These are phyloP conservation scores for Cerastis leucographa DNA, from an alignment of 2,888 invertebrate species.

Conservation along the genomic window DNA sequence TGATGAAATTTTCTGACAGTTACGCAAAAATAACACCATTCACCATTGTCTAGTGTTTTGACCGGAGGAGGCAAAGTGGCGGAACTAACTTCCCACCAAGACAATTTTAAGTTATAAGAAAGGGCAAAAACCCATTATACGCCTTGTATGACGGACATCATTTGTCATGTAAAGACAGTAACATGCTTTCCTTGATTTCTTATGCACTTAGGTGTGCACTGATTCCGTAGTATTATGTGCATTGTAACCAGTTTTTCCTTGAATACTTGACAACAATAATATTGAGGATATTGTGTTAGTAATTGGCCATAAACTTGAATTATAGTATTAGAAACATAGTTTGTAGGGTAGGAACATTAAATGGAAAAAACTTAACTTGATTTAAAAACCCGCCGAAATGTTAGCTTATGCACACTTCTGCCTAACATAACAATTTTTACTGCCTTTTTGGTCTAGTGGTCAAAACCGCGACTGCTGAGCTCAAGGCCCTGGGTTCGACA, in stretches of 20 bases:
- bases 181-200: background rate
- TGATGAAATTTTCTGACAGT: background rate
- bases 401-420: background rate
- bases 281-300: slow-evolving; percentile 19
- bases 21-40: background rate
- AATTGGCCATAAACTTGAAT: background rate
- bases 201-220: background rate
- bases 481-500: no score
- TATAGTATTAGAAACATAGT: background rate
- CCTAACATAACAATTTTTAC: no score
- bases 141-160: background rate
- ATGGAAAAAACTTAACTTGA: background rate
- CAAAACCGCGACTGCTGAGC: no score
- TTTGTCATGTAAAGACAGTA: background rate
- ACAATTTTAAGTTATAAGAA: background rate
- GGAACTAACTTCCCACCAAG: background rate
- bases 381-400: background rate
- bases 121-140: background rate
- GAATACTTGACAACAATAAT: slow-evolving; percentile 10
- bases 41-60: background rate
- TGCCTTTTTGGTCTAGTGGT: no score
- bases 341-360: background rate
- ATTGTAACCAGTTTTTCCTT: slow-evolving; percentile 25
- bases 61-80: background rate
- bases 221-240: background rate